phyloP scores from a whole-genome alignment of 2,113 vertebrate genomes.

The Pitta sordida region DNA sequence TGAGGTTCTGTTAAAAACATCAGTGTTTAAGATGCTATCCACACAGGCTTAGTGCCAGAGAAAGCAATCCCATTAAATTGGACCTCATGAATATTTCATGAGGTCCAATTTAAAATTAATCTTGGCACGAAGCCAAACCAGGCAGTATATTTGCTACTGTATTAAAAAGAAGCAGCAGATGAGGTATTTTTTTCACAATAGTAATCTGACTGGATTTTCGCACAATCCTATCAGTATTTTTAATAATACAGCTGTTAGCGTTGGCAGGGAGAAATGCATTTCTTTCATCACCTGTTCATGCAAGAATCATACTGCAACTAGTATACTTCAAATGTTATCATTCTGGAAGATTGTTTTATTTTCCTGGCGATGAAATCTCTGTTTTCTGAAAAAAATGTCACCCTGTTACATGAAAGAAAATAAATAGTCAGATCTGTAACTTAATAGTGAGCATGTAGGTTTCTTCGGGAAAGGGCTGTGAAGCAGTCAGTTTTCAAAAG shows the following conservation, averaged over 20 bases:
- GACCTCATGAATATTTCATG: constrained; percentile 71
- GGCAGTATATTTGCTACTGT: constrained; percentile 54
- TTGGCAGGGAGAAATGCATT: constrained; percentile 35
- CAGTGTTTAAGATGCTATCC: constrained; percentile 64
- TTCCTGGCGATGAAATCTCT: background rate
- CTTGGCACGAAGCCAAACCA: constrained; percentile 52
- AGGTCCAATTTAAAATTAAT: constrained; percentile 64
- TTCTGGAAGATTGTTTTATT: background rate
- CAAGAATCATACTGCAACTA: background rate
- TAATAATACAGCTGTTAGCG: constrained; percentile 52
- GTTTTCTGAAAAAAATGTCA: background rate
- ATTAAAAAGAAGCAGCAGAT: constrained; percentile 60
- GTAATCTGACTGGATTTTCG: constrained; percentile 52
- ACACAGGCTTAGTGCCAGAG: constrained; percentile 64
- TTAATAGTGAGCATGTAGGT: background rate
- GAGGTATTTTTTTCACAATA: constrained; percentile 51
- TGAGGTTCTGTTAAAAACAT: constrained; percentile 56
- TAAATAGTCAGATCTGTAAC: background rate
- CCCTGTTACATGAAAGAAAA: background rate
- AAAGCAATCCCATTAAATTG: constrained; percentile 66
- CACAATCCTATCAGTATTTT: constrained; percentile 47
- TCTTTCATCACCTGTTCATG: background rate
- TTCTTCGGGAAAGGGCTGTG: background rate
- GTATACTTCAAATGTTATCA: background rate
- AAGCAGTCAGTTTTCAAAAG: background rate